Conservation (phyloP, 37 sponge, comb jelly and placozoan species). For the Sycon ciliatum region DNA sequence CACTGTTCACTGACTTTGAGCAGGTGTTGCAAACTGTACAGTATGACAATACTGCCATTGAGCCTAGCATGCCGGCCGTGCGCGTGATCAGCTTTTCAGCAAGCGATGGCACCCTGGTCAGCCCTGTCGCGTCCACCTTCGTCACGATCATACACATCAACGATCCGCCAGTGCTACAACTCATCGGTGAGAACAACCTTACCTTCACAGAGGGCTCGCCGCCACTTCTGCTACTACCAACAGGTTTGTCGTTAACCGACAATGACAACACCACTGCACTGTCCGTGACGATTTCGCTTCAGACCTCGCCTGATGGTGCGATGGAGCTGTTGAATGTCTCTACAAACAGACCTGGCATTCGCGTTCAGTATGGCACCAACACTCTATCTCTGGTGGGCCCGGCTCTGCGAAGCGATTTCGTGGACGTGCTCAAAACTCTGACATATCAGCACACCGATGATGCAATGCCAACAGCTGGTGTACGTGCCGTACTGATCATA, state of each 20-base stretch:
- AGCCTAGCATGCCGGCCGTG: constrained; percentile 19
- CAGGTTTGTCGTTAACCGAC: no score
- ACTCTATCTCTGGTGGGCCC: no score
- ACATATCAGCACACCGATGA: not conserved
- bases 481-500: not conserved
- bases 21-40: constrained; percentile 23
- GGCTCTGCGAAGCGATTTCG: no score
- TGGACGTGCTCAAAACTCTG: not conserved
- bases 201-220: no score
- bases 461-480: constrained; percentile 1
- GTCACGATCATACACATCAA: constrained; percentile 36
- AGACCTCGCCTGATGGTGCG: no score
- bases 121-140: constrained; percentile 17
- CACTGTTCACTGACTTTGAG: constrained; percentile 28
- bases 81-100: constrained; percentile 41
- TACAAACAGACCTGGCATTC: no score
- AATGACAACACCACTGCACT: no score
- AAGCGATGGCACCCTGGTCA: constrained; percentile 37
- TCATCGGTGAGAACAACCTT: no score
- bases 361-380: no score
- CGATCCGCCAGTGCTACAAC: constrained; percentile 55
- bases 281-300: no score
- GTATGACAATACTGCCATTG: constrained; percentile 37
- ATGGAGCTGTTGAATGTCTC: no score
- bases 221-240: no score